Evolutionary conservation across 2,888 invertebrate genomes (phyloP), one percentile per base, ranked within the genome.

Genomic region (Zelleria hepariella): DNA sequence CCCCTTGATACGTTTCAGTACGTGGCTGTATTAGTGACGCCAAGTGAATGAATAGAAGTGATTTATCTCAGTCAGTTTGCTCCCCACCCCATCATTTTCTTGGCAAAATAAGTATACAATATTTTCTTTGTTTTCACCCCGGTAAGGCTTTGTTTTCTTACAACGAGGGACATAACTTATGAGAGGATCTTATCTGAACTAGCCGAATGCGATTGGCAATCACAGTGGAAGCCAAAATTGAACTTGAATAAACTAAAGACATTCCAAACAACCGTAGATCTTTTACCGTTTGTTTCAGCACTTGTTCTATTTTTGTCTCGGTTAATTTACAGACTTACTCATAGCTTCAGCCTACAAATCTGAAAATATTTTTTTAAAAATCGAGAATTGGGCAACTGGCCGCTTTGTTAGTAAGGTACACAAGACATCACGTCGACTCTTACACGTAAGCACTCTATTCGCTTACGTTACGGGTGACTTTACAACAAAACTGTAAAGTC

Each of bases 61-160:
- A 83, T 82, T 81, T 77, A 72, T 82, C 74, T 81, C 74, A 72
- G 78, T 74, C 74, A 67, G 66, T 68, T 67, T 63, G 25, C 55
- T 56, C 55, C 20, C 48, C 23, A 23, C 57, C 48, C 18, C 21
- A 2, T 54, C 18, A 24, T 25, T 54, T 54, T 26, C 54, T 18
- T 26, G 26, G n/a, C n/a, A 54, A 51, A 51, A 51, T 42, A 42
- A 7, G 32, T 42, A 42, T 51, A 51, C 51, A 65, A 66, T 68
- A 72, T 67, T 71, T 70, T 72, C 72, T 75, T 73, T 76, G 68
- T 78, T 72, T 71, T 67, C 65, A 64, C 68, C 65, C 65, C 60
- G 65, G 64, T 65, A 62, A 65, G 66, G 67, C 66, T 68, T 66
- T 49, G 49, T 8, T 51, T 21, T 51, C 23, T 51, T 51, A 23